Conservation (phyloP, 2,113 vertebrate genomes). For the Galemys pyrenaicus region DNA sequence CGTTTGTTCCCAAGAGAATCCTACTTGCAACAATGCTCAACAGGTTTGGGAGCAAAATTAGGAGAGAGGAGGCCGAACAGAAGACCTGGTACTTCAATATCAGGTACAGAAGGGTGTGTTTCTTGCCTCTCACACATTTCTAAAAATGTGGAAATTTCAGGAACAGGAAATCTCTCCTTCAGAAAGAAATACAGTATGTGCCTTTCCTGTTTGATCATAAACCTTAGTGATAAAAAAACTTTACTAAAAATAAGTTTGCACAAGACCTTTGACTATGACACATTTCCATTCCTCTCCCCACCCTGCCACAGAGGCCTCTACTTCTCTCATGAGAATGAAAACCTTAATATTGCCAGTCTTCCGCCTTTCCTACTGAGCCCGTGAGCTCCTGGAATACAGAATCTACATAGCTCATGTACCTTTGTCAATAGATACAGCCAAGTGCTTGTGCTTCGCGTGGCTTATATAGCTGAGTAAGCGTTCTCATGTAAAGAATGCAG, state of each 20-base stretch:
- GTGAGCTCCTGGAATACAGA: not conserved
- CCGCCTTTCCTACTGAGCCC: not conserved
- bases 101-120: not conserved
- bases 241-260: slow-evolving; percentile 21
- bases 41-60: not conserved
- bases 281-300: not conserved
- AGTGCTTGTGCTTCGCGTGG: not conserved
- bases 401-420: not conserved
- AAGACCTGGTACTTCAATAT: not conserved
- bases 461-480: not conserved
- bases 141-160: slow-evolving; percentile 41
- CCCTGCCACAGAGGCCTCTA: not conserved
- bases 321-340: slow-evolving; percentile 1
- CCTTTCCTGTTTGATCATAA: slow-evolving; percentile 51
- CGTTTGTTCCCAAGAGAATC: not conserved
- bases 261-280: not conserved
- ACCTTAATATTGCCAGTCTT: not conserved
- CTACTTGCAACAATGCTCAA: not conserved
- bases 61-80: not conserved
- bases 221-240: slow-evolving; percentile 12
- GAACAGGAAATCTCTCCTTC: slow-evolving; percentile 35
- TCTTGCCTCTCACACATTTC: not conserved
- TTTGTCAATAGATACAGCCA: not conserved
- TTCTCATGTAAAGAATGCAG: not conserved
- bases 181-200: slow-evolving; percentile 4